These are phyloP conservation scores for Colistium nudipinnis DNA, from an alignment of 2,113 vertebrate genomes.

Conservation along the genomic window DNA sequence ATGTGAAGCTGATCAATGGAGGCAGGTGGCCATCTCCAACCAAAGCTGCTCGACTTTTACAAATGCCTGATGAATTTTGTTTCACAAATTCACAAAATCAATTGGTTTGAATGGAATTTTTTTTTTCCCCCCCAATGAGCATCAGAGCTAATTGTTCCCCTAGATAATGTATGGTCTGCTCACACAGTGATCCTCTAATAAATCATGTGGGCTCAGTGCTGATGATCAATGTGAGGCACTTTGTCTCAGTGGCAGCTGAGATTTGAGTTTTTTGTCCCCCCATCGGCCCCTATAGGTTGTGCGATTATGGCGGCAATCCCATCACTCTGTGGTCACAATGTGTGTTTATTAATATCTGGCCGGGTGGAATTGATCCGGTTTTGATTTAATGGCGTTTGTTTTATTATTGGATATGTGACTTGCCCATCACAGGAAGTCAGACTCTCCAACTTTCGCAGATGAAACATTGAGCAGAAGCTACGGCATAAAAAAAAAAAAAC, in stretches of 20 bases:
- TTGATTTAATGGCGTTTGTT: background rate
- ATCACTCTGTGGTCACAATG: background rate
- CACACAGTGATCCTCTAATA: background rate
- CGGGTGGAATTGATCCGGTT: background rate
- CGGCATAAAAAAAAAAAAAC: slow-evolving; percentile 15
- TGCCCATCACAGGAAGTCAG: background rate
- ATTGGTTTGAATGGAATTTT: too few species aligned
- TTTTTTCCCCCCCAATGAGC: too few species aligned
- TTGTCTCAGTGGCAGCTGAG: background rate
- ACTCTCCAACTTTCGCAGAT: slow-evolving; percentile 20
- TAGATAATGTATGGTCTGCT: background rate
- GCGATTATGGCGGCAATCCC: background rate
- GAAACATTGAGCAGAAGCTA: slow-evolving; percentile 33
- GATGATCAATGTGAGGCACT: background rate
- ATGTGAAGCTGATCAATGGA: slow-evolving; percentile 37
- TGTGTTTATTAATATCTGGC: background rate
- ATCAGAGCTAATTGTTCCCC: background rate
- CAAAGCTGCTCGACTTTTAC: slow-evolving; percentile 32
- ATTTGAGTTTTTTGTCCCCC: background rate
- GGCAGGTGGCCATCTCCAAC: slow-evolving; percentile 26
- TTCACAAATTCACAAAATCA: too few species aligned
- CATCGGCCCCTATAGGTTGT: background rate
- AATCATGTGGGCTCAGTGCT: background rate
- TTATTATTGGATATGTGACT: background rate
- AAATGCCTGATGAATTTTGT: background rate